Evolutionary conservation across 2,888 invertebrate genomes (phyloP), one percentile per base, ranked within the genome.

Genomic region (Troilus luridus): DNA sequence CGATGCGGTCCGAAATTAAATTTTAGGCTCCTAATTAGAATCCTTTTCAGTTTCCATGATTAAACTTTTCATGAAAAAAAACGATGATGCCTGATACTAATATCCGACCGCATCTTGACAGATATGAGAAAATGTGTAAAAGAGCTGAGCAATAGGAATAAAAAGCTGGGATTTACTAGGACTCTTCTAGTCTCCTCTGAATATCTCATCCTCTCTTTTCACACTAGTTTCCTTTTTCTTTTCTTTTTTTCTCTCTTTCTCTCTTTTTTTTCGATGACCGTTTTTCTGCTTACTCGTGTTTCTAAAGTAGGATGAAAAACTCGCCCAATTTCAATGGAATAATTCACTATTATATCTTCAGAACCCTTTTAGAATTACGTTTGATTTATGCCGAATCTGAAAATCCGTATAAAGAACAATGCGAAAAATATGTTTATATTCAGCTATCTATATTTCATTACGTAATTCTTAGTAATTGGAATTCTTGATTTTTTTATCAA

Each of bases 61-160:
- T 77, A 77, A 77, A 77, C 17, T 77, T 77, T 77, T 17, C 10
- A 77, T 77, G 72, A 77, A 77, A 77, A 41, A 77, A 77, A 41
- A 17, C 17, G 72, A 41, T 77, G 41, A 77, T 41, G 17, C 17
- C 41, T 24, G 24, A 67, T 24, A 12, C 27, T 77, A 41, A 77
- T 77, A 77, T 77, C 41, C 41, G 9, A 6, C 72, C 72, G 41
- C 72, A 41, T 77, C 72, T 77, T 77, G 72, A 77, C 72, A 24
- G 72, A 77, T 77, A 77, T 77, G 72, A 77, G 72, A 77, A 77
- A 77, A 77, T 77, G 72, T 77, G 72, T 77, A 77, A 77, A 77
- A 77, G 27, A 27, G 72, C 0, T 9, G 2, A 17, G 72, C 27
- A 77, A 41, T 77, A 41, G 72, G 41, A 77, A 77, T 77, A 77